phyloP scores from a whole-genome alignment of 2,113 vertebrate species.

The Vicugna pacos region DNA sequence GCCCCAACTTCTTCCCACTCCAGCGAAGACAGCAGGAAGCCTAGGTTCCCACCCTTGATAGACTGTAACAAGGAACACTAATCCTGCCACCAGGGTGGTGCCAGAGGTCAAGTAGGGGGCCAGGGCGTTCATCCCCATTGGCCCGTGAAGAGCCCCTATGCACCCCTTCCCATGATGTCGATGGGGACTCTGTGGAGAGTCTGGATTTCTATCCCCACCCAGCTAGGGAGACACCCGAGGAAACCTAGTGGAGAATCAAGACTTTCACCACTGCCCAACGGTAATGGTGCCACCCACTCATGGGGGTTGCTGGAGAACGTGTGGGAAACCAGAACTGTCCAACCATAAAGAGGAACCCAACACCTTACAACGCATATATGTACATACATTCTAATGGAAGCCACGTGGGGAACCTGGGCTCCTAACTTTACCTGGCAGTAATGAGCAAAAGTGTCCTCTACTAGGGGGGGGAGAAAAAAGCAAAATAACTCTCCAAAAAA shows the following conservation, averaged over 20 bases:
- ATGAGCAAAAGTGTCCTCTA: not conserved
- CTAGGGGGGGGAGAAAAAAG: not conserved
- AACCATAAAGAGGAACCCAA: not conserved
- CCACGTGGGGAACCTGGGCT: not conserved
- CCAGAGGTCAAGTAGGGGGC: not conserved
- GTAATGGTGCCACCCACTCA: not conserved
- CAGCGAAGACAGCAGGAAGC: not conserved
- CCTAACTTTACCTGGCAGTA: not conserved
- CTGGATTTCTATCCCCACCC: not conserved
- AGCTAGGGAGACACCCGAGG: not conserved
- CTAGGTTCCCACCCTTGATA: not conserved
- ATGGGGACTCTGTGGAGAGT: not conserved
- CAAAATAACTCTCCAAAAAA: not conserved
- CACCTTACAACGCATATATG: not conserved
- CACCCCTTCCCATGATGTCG: not conserved
- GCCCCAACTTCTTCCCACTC: not conserved
- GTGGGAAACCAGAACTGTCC: not conserved
- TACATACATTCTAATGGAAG: not conserved
- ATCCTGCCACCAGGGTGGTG: not conserved
- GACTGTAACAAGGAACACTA: not conserved
- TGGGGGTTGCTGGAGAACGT: not conserved
- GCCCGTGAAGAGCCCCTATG: not conserved
- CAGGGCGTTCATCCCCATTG: not conserved
- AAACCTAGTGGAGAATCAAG: not conserved
- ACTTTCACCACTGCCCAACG: not conserved